Conservation (phyloP, 35 echinoderm and acorn worm genomes). For the Heliocidaris tuberculata region DNA sequence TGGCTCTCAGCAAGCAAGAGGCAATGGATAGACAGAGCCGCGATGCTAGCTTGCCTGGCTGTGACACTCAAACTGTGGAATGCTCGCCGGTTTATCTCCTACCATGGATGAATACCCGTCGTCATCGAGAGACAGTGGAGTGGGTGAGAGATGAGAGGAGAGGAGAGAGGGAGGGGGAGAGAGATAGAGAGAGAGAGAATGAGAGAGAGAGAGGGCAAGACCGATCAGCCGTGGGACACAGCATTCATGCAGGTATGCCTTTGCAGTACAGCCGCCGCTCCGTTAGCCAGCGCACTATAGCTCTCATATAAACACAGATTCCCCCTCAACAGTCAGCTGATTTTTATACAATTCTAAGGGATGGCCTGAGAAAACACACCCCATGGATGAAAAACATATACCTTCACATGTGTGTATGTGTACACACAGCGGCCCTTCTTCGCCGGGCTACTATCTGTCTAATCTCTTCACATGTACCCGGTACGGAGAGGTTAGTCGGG, state of each 20-base stretch:
- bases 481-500: background rate
- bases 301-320: background rate
- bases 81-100: background rate
- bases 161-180: background rate
- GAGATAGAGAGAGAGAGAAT: background rate
- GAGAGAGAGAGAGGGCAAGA: constrained; percentile 19
- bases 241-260: background rate
- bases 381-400: constrained; percentile 11
- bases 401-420: constrained; percentile 17
- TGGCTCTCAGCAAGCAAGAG: background rate
- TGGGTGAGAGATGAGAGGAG: background rate
- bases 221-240: background rate
- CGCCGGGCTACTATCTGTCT: background rate
- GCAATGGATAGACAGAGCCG: background rate
- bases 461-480: background rate
- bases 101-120: constrained; percentile 15
- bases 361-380: constrained; percentile 28
- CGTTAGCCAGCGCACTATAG: background rate
- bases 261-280: background rate
- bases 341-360: constrained; percentile 33
- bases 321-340: constrained; percentile 24
- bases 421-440: background rate
- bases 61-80: constrained; percentile 33
- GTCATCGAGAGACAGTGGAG: background rate
- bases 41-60: background rate